Percentiles rank a stretch among this genome's conserved stretches.
These are phyloP conservation scores for Noctilio leporinus DNA, from an alignment of 2,113 vertebrate species.

Conservation along the genomic window DNA sequence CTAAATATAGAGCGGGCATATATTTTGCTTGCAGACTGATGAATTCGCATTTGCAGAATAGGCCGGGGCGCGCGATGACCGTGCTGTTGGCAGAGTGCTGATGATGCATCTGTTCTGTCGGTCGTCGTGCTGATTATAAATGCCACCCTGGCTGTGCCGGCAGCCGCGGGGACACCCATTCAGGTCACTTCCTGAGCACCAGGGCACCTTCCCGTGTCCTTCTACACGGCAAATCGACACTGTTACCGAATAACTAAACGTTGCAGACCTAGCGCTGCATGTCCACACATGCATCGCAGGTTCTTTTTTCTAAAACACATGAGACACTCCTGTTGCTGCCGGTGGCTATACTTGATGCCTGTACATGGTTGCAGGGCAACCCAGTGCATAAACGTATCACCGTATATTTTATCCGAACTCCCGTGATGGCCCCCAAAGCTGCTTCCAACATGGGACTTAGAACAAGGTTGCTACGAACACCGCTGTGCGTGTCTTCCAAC, in stretches of 20 bases:
- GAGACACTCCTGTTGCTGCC: fast-evolving
- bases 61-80: background rate
- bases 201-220: background rate
- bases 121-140: background rate
- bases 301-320: background rate
- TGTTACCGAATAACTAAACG: too few relatives aligned
- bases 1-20: background rate
- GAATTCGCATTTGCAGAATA: background rate
- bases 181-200: background rate
- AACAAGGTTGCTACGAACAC: background rate
- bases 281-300: fast-evolving
- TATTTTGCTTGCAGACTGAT: background rate
- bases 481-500: background rate
- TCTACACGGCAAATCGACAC: background rate
- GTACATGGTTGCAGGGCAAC: background rate
- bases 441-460: background rate
- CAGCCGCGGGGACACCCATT: background rate
- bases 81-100: background rate
- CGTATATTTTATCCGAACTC: background rate
- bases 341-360: too few relatives aligned
- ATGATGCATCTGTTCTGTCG: background rate
- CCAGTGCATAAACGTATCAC: too few relatives aligned
- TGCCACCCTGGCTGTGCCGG: fast-evolving
- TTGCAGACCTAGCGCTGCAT: fast-evolving
- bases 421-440: background rate